phyloP scores from a whole-genome alignment of 2,113 vertebrate species.

The Gallinago undulata region DNA sequence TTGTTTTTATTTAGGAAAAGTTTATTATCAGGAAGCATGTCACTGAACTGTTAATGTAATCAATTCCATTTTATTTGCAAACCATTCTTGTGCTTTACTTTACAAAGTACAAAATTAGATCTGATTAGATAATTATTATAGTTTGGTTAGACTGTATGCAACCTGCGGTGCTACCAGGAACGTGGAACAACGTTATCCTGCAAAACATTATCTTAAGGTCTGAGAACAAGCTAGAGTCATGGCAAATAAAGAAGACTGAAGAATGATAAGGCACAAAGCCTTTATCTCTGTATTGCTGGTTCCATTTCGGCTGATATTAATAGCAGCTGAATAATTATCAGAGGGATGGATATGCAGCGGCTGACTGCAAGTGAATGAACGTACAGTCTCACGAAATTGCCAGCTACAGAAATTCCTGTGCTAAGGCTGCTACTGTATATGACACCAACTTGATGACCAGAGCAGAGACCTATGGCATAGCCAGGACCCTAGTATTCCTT shows the following conservation, averaged over 20 bases:
- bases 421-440: not conserved
- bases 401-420: not conserved
- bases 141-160: not conserved
- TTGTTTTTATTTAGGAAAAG: slow-evolving; percentile 10
- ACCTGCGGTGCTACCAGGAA: not conserved
- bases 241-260: not conserved
- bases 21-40: not conserved
- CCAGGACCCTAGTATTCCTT: not conserved
- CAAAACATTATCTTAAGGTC: not conserved
- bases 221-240: not conserved
- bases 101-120: slow-evolving; percentile 22
- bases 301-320: not conserved
- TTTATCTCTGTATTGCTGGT: not conserved
- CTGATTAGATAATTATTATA: not conserved
- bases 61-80: slow-evolving; percentile 8
- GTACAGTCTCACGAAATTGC: not conserved
- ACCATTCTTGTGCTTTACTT: not conserved
- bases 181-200: not conserved
- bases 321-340: slow-evolving; percentile 15
- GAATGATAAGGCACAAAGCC: not conserved
- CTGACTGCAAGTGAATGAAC: not conserved
- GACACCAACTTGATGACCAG: not conserved
- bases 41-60: slow-evolving; percentile 6
- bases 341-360: not conserved
- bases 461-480: not conserved